A percentile compares a stretch with the other conserved stretches of the same genome.
These are phyloP conservation scores for Crotalus helleri DNA, from an alignment of 2,113 vertebrate genomes.

Conservation along the genomic window DNA sequence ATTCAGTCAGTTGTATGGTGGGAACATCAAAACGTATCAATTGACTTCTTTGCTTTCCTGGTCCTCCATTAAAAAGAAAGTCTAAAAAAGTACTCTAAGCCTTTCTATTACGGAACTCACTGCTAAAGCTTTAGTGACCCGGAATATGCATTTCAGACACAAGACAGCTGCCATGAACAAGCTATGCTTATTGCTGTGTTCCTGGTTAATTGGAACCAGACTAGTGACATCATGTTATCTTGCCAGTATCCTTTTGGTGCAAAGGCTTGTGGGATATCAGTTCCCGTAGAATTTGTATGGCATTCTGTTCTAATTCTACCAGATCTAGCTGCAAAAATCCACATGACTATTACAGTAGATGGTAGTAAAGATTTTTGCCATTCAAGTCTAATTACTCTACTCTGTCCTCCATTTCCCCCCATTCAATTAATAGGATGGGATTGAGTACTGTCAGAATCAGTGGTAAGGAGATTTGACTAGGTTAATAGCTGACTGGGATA, in stretches of 20 bases:
- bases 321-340: neutral
- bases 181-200: neutral
- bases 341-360: neutral
- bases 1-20: neutral
- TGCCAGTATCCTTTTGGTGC: neutral
- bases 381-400: neutral
- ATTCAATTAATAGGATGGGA: neutral
- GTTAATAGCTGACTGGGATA: neutral
- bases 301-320: neutral
- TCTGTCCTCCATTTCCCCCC: neutral
- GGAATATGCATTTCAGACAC: neutral
- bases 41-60: neutral
- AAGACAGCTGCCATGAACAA: neutral
- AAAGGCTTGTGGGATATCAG: neutral
- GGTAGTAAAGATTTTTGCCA: neutral
- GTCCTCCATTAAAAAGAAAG: neutral
- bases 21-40: neutral
- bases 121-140: neutral
- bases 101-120: neutral
- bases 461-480: neutral
- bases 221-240: neutral
- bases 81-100: neutral
- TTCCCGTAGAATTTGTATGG: neutral
- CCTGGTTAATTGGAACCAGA: neutral
- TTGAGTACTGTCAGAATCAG: neutral